A percentile compares a stretch with the other conserved stretches of the same genome.
Conservation (phyloP, 1,140 invertebrate genomes). For the Micrasema longulum region DNA sequence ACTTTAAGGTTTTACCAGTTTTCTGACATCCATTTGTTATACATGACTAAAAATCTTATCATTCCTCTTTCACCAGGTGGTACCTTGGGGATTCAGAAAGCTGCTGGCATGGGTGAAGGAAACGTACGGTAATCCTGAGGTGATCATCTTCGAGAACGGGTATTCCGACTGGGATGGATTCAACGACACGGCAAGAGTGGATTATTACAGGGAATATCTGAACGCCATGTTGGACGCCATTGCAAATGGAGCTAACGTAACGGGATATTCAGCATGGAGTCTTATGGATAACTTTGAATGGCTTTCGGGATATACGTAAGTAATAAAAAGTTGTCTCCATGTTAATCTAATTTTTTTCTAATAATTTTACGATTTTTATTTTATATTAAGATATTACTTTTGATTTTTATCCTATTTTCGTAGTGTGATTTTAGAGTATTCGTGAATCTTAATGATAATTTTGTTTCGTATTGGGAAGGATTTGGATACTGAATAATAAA, state of each 20-base stretch:
- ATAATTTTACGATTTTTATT: too few species aligned
- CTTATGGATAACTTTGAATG: conserved; percentile 82
- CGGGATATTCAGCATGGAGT: conserved; percentile 77
- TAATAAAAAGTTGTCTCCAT: too few species aligned
- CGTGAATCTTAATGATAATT: too few species aligned
- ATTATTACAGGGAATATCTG: conserved; percentile 69
- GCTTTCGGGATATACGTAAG: conserved; percentile 70
- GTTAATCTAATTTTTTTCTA: too few species aligned
- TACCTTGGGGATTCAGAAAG: conserved; percentile 72
- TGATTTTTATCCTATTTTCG: too few species aligned
- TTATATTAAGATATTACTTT: too few species aligned
- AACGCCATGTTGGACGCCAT: conserved; percentile 75
- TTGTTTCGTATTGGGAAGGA: too few species aligned
- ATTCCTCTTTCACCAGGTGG: conserved; percentile 57
- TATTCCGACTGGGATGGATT: conserved; percentile 60
- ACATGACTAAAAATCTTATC: too few species aligned
- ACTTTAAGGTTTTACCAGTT: too few species aligned
- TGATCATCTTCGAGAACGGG: conserved; percentile 79
- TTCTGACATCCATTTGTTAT: too few species aligned
- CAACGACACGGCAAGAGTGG: conserved; percentile 60
- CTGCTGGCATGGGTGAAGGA: conserved; percentile 74
- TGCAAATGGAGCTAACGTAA: conserved; percentile 73
- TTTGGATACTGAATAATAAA: too few species aligned
- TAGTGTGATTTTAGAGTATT: too few species aligned
- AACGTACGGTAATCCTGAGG: conserved; percentile 72